These are phyloP conservation scores for Acleris laterana DNA, from an alignment of 2,888 invertebrate genomes.

Conservation along the genomic window DNA sequence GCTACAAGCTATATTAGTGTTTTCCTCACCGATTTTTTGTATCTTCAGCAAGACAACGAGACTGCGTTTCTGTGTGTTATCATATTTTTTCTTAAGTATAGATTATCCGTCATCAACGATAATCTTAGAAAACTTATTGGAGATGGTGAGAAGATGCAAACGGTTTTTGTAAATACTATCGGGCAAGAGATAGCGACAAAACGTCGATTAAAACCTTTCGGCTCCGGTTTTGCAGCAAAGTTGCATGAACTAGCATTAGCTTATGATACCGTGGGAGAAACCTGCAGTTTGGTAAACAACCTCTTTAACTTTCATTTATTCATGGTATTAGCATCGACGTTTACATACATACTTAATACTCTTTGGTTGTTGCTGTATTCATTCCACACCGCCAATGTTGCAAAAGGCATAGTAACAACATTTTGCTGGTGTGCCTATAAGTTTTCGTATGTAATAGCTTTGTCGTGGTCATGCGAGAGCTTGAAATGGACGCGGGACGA, in stretches of 20 bases:
- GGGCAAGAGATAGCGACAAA: not conserved
- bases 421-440: constrained; percentile 22
- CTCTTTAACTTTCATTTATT: constrained; percentile 37
- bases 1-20: too few relatives aligned
- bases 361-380: constrained; percentile 35
- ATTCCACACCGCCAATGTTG: constrained; percentile 3
- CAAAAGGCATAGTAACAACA: constrained; percentile 10
- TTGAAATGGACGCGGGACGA: constrained; percentile 25
- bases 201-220: too few relatives aligned
- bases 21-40: too few relatives aligned
- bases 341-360: constrained; percentile 29
- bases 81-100: too few relatives aligned
- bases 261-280: constrained; percentile 34
- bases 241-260: constrained; percentile 26
- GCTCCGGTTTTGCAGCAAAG: too few relatives aligned
- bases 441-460: constrained; percentile 14
- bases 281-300: constrained; percentile 26
- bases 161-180: constrained; percentile 5
- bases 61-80: too few relatives aligned
- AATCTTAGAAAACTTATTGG: too few relatives aligned
- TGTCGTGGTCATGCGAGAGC: constrained; percentile 30
- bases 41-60: too few relatives aligned
- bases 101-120: too few relatives aligned
- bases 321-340: constrained; percentile 30
- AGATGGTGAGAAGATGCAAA: too few relatives aligned